Evolutionary conservation across 2,113 vertebrate genomes (phyloP), one percentile per base, ranked within the genome.

Genomic region (Noctilio leporinus): DNA sequence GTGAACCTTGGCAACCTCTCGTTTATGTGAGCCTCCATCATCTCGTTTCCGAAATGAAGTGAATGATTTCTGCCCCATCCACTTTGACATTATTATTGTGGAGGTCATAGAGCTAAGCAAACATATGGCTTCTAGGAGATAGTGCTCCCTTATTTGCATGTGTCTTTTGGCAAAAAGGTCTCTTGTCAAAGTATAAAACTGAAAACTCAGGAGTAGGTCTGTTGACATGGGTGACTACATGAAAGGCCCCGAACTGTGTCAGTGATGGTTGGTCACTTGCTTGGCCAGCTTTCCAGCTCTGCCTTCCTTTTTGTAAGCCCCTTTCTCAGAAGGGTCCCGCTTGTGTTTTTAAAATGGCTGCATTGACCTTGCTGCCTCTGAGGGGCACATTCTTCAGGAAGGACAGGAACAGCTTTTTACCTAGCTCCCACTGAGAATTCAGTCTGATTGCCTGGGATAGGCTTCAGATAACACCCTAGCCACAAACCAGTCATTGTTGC

Each of bases 1-100:
- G 10, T 49, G 26, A 38, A 4, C 1, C 0, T 40, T 19, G 5
- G 10, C 14, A 5, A 76, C 17, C 3, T 33, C 16, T 5, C 1
- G 0, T 43, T 11, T 78, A 75, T 82, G 35, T 57, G 30, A 24
- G 26, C 38, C 17, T 51, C 40, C 2, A 12, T 70, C 22, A 28
- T 77, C 14, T 91, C 30, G 4, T 33, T 77, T 77, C 33, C 30
- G 24, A 67, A 75, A 51, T 38, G 51, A 93, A 20, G 45, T 2
- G 33, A 10, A 43, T 15, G 40, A 17, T 45, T 59, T 14, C n/a
- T 33, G 4, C 14, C 16, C 69, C 70, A 1, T 2, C 4, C 49
- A 14, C 11, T 62, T 62, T 14, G 17, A 28, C 3, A 5, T 11
- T 40, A 0, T 30, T 19, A 43, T 35, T 86, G 6, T 69, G 2